phyloP scores from a whole-genome alignment of 2,797 vertebrate species.

The Protosalanx chinensis region DNA sequence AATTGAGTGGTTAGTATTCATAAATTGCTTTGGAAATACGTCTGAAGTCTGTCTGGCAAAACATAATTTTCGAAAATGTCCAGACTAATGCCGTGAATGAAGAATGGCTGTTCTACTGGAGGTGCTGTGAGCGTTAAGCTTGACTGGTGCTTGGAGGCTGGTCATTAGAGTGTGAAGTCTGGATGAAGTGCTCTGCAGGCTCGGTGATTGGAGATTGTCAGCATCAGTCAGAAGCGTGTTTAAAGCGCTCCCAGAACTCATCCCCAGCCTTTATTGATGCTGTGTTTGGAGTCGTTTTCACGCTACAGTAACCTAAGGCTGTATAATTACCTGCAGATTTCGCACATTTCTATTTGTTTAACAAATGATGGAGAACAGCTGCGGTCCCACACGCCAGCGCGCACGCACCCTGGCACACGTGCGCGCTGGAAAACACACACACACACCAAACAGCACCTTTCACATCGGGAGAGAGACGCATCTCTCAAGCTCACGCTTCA shows the following conservation, averaged over 20 bases:
- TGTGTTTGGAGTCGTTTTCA: conserved; percentile 37
- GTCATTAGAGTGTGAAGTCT: conserved; percentile 14
- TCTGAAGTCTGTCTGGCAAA: not conserved
- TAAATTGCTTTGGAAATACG: too few species aligned
- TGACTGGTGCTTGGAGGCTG: not conserved
- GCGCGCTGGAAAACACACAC: not conserved
- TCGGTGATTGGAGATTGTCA: conserved; percentile 66
- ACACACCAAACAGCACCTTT: not conserved
- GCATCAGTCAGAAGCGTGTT: conserved; percentile 50
- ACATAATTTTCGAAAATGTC: not conserved
- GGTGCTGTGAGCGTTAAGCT: not conserved
- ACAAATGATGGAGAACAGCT: conserved; percentile 40
- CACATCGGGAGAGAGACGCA: conserved; percentile 45
- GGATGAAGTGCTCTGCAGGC: conserved; percentile 45
- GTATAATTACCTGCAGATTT: conserved; percentile 62
- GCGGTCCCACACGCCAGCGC: conserved; percentile 31
- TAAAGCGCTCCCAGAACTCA: conserved; percentile 1
- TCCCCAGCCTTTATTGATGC: conserved; percentile 18
- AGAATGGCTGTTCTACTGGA: not conserved
- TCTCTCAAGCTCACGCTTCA: conserved; percentile 35
- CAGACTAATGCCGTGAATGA: not conserved
- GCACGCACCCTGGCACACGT: conserved; percentile 8
- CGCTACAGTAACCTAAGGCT: conserved; percentile 51
- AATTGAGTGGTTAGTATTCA: too few species aligned
- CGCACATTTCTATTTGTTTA: conserved; percentile 53